Percentiles rank a stretch among this genome's conserved stretches.
These are phyloP conservation scores for Crocuta crocuta DNA, from an alignment of 2,113 vertebrate genomes.

Conservation along the genomic window DNA sequence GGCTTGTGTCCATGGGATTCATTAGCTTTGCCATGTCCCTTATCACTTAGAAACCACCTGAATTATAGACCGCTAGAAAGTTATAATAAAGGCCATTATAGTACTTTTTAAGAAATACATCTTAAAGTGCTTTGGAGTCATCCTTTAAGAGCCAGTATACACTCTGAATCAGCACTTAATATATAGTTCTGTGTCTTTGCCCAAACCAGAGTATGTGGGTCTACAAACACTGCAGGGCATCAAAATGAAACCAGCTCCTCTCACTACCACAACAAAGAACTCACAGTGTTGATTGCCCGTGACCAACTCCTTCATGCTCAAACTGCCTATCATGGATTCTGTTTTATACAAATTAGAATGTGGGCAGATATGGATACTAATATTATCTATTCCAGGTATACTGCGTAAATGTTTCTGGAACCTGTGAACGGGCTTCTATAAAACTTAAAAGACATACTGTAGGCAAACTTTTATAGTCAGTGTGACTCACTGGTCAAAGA, in stretches of 20 bases:
- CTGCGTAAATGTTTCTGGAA: constrained; percentile 19
- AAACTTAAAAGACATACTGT: neutral
- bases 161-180: neutral
- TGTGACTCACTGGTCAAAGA: constrained; percentile 17
- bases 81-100: neutral
- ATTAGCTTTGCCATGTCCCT: neutral
- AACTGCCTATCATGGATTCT: neutral
- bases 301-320: neutral
- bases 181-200: neutral
- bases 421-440: neutral
- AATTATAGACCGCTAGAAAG: neutral
- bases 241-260: neutral
- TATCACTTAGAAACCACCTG: neutral
- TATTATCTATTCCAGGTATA: neutral
- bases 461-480: constrained; percentile 6
- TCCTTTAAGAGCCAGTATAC: neutral
- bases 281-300: neutral
- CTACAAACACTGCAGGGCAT: neutral
- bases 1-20: neutral
- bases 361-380: neutral
- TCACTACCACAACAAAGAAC: neutral
- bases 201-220: neutral
- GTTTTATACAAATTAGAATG: neutral
- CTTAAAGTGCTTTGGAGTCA: neutral
- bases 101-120: neutral